phyloP scores from a whole-genome alignment of 2,888 invertebrate genomes.

The Caenorhabditis virilis region DNA sequence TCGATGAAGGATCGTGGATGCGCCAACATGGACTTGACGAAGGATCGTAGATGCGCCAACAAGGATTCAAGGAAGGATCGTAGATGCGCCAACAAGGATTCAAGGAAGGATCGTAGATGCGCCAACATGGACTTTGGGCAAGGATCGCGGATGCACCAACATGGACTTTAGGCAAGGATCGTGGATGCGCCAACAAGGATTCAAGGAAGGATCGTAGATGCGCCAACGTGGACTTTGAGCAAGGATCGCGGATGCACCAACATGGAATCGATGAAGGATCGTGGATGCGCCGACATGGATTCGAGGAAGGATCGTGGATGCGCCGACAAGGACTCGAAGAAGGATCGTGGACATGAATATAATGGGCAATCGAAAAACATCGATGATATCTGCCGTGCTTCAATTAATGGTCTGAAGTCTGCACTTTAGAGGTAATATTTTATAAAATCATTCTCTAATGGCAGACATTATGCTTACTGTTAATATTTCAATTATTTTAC shows the following conservation, averaged over 20 bases:
- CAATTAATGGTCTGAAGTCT: no score
- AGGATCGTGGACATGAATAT: no score
- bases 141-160: not conserved
- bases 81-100: not conserved
- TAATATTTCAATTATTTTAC: no score
- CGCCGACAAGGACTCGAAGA: not conserved
- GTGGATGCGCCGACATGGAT: conserved; percentile 3
- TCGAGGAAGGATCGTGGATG: conserved; percentile 5
- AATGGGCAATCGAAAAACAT: no score
- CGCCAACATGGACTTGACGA: not conserved
- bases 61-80: not conserved
- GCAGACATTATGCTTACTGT: no score
- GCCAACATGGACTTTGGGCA: not conserved
- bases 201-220: not conserved
- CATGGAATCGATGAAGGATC: not conserved
- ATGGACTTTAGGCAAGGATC: not conserved
- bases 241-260: not conserved
- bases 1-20: not conserved
- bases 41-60: conserved; percentile 1
- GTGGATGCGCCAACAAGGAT: not conserved
- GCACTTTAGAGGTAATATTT: no score
- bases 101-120: not conserved
- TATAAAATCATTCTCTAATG: no score
- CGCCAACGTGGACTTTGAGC: not conserved
- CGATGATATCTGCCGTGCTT: no score